Percentiles rank a stretch among this genome's conserved stretches.
Conservation (phyloP, 1,140 invertebrate genomes). For the Cotesia typhae region DNA sequence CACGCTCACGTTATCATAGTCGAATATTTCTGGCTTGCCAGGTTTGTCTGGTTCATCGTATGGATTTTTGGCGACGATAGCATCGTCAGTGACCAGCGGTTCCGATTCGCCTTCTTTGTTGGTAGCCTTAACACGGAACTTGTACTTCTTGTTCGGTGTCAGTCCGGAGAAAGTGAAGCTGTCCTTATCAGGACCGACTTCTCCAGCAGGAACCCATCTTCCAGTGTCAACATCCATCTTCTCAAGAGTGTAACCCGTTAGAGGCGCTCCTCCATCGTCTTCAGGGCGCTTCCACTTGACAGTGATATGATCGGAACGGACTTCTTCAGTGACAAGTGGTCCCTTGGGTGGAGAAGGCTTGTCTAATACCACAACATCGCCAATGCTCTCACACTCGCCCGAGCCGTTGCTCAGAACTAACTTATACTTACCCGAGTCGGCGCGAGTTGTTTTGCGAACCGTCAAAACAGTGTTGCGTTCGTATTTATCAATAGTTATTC, state of each 20-base stretch:
- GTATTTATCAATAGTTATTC: slow-evolving; percentile 88
- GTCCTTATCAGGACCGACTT: slow-evolving; percentile 83
- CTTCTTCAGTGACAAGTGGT: slow-evolving; percentile 86
- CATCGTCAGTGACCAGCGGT: slow-evolving; percentile 88
- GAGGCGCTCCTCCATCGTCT: slow-evolving; percentile 91
- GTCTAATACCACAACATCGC: slow-evolving; percentile 89
- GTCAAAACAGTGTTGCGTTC: slow-evolving; percentile 91
- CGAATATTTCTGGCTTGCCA: slow-evolving; percentile 89
- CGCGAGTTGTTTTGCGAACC: slow-evolving; percentile 83
- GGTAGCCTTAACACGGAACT: slow-evolving; percentile 96
- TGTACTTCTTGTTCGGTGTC: slow-evolving; percentile 97
- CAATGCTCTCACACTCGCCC: slow-evolving; percentile 82
- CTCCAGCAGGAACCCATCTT: slow-evolving; percentile 90
- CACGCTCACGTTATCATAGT: slow-evolving; percentile 93
- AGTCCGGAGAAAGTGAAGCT: slow-evolving; percentile 91
- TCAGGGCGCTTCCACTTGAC: slow-evolving; percentile 95
- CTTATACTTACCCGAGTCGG: slow-evolving; percentile 92
- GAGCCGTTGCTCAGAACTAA: slow-evolving; percentile 84
- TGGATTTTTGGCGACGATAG: slow-evolving; percentile 94
- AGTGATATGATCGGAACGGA: slow-evolving; percentile 89
- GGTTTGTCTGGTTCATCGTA: slow-evolving; percentile 92
- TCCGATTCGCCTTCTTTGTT: slow-evolving; percentile 99
- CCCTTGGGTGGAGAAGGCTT: slow-evolving; percentile 87
- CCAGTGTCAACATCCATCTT: slow-evolving; percentile 96
- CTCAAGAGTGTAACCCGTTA: slow-evolving; percentile 96